phyloP scores from a whole-genome alignment of 1,140 invertebrate species.

The Cataglyphis hispanica region DNA sequence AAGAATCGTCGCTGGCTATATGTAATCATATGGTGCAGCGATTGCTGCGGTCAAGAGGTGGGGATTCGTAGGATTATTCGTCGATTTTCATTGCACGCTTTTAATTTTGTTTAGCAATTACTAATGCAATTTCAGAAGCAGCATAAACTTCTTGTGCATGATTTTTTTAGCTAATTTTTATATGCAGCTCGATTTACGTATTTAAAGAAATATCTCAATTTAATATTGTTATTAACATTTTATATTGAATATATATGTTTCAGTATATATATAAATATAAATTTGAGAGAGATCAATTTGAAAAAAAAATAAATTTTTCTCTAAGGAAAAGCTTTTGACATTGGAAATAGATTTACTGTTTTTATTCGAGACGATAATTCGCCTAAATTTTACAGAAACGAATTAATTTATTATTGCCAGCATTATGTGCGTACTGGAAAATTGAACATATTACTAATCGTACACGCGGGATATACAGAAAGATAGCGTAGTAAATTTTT shows the following conservation, averaged over 20 bases:
- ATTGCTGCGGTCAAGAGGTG: conserved; percentile 11
- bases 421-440: background rate
- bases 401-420: conserved; percentile 1
- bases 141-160: background rate
- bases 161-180: background rate
- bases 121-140: background rate
- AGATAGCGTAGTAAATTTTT: conserved; percentile 41
- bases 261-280: no score
- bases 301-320: no score
- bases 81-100: background rate
- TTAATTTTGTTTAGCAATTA: background rate
- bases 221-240: no score
- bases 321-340: no score
- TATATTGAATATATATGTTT: no score
- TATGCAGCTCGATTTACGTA: no score
- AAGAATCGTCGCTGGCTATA: conserved; percentile 35
- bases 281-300: no score
- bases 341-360: background rate
- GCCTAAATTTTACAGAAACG: background rate
- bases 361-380: background rate
- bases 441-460: background rate
- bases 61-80: background rate
- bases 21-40: conserved; percentile 36
- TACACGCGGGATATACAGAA: background rate
- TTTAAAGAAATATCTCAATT: no score